Evolutionary conservation across 2,888 invertebrate genomes (phyloP), one percentile per base, ranked within the genome.

Genomic region (Neelides folsomi): DNA sequence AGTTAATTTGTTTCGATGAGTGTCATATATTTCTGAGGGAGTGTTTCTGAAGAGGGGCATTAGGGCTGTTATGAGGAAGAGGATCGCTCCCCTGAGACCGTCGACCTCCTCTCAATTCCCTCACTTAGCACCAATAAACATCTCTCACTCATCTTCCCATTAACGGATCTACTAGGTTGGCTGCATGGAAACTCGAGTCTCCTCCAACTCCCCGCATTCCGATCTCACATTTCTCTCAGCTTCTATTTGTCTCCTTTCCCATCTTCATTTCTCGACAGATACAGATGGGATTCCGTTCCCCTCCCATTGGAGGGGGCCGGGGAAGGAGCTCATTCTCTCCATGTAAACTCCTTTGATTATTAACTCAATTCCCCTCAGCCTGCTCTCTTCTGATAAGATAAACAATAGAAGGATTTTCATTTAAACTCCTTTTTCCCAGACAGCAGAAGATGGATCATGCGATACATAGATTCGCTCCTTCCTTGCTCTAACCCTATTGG

Each of bases 91-190:
- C 42, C 20, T 42, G 48, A 48, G 48, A 52, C 43, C 44, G 42
- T 42, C 47, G 52, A 52, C 42, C 47, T 45, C 37, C 49, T 47
- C 48, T 53, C 48, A 53, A 53, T 53, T 53, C 44, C 35, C 49
- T 53, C 53, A 49, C 49, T 53, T 53, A 53, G 44, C 49, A 45
- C 53, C 53, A 53, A 53, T 53, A 53, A 47, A 48, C 47, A 39
- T 49, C 49, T 53, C 53, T 27, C 53, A 53, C 49, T 53, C 53
- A 53, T 53, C 48, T 53, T 53, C 27, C 27, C 27, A 27, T 27
- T 27, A 27, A 27, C 27, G 27, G 27, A 27, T 49, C 48, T 48
- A 20, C 27, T 37, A 19, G 37, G 20, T 39, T 41, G 20, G 27
- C 18, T 40, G 48, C 35, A 35, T 13, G 15, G 18, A 15, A 44